phyloP scores from a whole-genome alignment of 2,888 invertebrate species.

The Phytoseiulus persimilis region DNA sequence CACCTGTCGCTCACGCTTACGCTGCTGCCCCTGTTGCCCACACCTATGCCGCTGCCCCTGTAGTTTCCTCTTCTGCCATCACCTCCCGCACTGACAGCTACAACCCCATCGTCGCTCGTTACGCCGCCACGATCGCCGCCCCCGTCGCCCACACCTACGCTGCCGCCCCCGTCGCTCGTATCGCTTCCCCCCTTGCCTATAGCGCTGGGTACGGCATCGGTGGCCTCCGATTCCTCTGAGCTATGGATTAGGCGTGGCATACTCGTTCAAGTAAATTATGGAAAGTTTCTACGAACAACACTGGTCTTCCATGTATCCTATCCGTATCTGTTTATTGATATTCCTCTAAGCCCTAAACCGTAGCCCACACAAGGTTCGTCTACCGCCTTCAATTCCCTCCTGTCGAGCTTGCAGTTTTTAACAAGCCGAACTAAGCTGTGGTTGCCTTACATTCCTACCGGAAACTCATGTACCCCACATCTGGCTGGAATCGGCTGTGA shows the following conservation, averaged over 20 bases:
- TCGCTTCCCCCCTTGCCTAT: not conserved
- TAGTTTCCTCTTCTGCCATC: constrained; percentile 11
- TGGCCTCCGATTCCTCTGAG: not conserved
- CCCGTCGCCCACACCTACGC: constrained; percentile 8
- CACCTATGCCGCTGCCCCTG: constrained; percentile 17
- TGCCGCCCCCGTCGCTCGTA: not conserved
- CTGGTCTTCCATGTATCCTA: not conserved
- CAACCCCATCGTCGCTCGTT: constrained; percentile 13
- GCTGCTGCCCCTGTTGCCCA: constrained; percentile 14
- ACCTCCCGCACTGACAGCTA: constrained; percentile 18
- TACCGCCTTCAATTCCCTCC: too few species aligned
- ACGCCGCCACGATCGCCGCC: constrained; percentile 15
- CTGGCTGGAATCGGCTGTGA: too few species aligned
- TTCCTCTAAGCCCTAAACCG: too few species aligned
- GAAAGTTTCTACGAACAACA: not conserved
- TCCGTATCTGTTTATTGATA: too few species aligned
- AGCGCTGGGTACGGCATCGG: not conserved
- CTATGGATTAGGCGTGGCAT: not conserved
- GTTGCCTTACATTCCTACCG: too few species aligned
- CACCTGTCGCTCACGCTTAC: not conserved
- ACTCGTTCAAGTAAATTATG: not conserved
- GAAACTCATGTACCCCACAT: too few species aligned
- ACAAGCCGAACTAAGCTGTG: too few species aligned
- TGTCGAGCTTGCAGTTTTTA: too few species aligned
- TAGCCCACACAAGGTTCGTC: too few species aligned